phyloP scores from a whole-genome alignment of 1,140 invertebrate species.

The Eriocheir sinensis region DNA sequence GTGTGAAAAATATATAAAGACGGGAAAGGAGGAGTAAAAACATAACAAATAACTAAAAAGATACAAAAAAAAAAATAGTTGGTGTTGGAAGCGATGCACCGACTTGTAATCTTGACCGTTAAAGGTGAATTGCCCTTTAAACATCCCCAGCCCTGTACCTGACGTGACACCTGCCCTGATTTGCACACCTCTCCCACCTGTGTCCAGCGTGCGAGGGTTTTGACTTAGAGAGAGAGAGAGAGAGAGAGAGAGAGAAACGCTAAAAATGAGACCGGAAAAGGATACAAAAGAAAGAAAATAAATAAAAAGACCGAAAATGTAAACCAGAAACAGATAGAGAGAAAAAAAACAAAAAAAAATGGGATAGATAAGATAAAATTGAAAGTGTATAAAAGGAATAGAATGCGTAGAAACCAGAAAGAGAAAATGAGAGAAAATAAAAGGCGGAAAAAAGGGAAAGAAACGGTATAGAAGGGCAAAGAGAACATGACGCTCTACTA shows the following conservation, averaged over 20 bases:
- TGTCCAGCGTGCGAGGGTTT: neutral
- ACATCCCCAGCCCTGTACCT: neutral
- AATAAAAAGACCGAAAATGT: no score
- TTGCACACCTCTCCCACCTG: neutral
- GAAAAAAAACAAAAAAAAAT: no score
- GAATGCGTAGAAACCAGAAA: no score
- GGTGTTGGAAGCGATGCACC: neutral
- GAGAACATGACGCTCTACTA: no score
- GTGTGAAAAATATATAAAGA: neutral
- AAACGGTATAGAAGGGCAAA: no score
- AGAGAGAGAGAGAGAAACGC: neutral
- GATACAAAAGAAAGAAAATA: neutral
- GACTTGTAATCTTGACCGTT: neutral
- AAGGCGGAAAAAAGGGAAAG: no score
- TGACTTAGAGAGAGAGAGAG: neutral
- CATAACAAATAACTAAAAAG: no score
- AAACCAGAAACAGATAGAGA: no score
- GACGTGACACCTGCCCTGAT: neutral
- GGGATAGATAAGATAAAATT: no score
- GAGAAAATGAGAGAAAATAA: no score
- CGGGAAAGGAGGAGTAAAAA: no score
- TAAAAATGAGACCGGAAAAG: neutral
- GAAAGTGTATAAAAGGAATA: no score
- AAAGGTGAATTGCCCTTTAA: constrained; percentile 3
- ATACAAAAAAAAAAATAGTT: neutral